These are phyloP conservation scores for Daboia siamensis DNA, from an alignment of 2,113 vertebrate genomes.

Conservation along the genomic window DNA sequence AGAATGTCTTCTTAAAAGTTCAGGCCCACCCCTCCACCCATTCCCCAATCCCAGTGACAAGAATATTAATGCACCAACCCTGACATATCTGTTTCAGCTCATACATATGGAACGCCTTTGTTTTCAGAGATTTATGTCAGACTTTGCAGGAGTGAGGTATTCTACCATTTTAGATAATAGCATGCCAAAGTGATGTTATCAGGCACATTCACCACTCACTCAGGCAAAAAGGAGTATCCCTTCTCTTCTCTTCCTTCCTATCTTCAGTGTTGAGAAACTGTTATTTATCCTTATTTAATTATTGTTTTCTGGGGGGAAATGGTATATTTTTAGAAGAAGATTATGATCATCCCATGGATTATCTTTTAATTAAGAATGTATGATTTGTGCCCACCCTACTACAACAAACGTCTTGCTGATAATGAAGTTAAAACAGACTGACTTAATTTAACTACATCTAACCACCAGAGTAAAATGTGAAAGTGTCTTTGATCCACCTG, in stretches of 20 bases:
- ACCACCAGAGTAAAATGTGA: slow-evolving; percentile 90
- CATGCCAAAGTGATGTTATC: slow-evolving; percentile 99
- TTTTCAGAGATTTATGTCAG: slow-evolving; percentile 99
- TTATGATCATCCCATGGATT: slow-evolving; percentile 96
- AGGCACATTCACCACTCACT: slow-evolving; percentile 78
- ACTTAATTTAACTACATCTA: slow-evolving; percentile 99
- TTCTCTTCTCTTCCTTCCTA: slow-evolving; percentile 60
- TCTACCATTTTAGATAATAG: slow-evolving; percentile 99
- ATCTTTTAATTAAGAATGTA: slow-evolving; percentile 99
- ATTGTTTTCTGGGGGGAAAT: slow-evolving; percentile 77
- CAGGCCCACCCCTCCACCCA: slow-evolving; percentile 90
- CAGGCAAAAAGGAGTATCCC: slow-evolving; percentile 68
- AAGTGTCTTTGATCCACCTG: slow-evolving; percentile 93
- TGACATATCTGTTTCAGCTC: slow-evolving; percentile 99
- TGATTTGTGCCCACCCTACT: slow-evolving; percentile 97
- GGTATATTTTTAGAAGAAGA: slow-evolving; percentile 90
- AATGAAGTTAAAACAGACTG: slow-evolving; percentile 99
- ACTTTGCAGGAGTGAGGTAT: slow-evolving; percentile 98
- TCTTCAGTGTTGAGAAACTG: slow-evolving; percentile 62
- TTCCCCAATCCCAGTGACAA: slow-evolving; percentile 96
- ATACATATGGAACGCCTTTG: slow-evolving; percentile 99
- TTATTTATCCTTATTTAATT: slow-evolving; percentile 81
- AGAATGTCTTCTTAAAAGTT: slow-evolving; percentile 98
- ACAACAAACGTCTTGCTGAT: slow-evolving; percentile 92
- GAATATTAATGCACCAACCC: slow-evolving; percentile 99